These are phyloP conservation scores for Standfussiana lucernea DNA, from an alignment of 2,888 invertebrate species.

Conservation along the genomic window DNA sequence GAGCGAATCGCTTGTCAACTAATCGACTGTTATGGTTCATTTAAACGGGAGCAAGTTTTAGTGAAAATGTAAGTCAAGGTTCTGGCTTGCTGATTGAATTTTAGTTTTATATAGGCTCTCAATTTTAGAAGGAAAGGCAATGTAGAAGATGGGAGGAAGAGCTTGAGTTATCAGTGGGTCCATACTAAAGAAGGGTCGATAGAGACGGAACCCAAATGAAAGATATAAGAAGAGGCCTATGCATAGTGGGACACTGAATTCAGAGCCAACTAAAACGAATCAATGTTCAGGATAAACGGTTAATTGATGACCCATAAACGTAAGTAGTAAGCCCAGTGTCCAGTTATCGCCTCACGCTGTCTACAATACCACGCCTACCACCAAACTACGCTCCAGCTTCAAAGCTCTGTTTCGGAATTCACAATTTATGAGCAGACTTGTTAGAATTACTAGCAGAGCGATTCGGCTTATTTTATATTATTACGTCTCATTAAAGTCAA, in stretches of 20 bases:
- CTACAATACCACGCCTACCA: background rate
- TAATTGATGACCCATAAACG: background rate
- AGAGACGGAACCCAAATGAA: background rate
- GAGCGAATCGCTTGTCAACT: constrained; percentile 4
- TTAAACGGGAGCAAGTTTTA: background rate
- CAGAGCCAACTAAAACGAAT: no score
- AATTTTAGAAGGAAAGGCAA: background rate
- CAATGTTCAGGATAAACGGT: background rate
- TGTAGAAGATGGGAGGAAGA: background rate
- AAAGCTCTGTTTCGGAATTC: constrained; percentile 61
- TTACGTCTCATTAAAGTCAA: constrained; percentile 71
- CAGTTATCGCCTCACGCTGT: background rate
- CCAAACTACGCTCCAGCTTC: constrained; percentile 27
- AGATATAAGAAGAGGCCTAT: background rate
- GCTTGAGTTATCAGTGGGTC: background rate
- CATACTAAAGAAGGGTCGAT: background rate
- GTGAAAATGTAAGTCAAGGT: background rate
- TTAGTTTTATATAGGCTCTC: background rate
- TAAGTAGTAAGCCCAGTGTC: background rate
- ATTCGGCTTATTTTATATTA: constrained; percentile 70
- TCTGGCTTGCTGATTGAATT: background rate
- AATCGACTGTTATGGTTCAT: background rate
- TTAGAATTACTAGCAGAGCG: constrained; percentile 68
- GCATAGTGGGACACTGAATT: background rate
- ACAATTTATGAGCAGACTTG: constrained; percentile 71